Percentiles rank a stretch among this genome's conserved stretches.
phyloP scores from a whole-genome alignment of 2,797 vertebrate genomes.

The Chiloscyllium punctatum region DNA sequence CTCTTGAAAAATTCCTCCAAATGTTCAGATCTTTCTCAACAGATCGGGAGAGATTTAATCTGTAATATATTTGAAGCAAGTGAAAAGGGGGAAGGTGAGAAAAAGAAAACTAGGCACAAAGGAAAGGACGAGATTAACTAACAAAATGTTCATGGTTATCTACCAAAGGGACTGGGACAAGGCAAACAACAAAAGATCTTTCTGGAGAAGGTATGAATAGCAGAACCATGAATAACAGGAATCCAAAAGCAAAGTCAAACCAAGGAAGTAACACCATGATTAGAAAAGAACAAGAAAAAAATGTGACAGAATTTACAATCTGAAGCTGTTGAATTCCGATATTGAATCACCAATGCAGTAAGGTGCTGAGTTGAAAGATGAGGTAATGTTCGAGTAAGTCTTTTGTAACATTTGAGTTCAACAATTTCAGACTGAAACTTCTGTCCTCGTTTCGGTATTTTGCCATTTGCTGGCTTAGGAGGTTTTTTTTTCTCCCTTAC shows the following conservation, averaged over 20 bases:
- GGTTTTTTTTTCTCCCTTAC: too few species aligned
- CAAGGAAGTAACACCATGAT: too few species aligned
- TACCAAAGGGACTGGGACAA: not conserved
- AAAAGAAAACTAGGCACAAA: not conserved
- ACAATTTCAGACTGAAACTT: not conserved
- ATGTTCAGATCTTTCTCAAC: too few species aligned
- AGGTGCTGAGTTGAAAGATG: not conserved
- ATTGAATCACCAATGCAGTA: too few species aligned
- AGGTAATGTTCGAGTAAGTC: not conserved
- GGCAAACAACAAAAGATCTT: not conserved
- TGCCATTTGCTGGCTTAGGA: too few species aligned
- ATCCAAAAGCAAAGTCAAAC: not conserved
- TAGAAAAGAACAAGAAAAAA: too few species aligned
- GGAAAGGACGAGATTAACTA: not conserved
- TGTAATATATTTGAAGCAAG: too few species aligned
- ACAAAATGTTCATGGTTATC: not conserved
- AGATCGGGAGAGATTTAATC: too few species aligned
- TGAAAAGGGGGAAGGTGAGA: not conserved
- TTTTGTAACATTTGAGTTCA: not conserved
- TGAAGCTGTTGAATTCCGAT: too few species aligned
- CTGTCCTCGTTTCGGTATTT: too few species aligned
- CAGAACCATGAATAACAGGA: not conserved
- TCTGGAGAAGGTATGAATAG: not conserved
- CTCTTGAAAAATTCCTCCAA: too few species aligned
- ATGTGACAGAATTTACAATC: too few species aligned